Conservation (phyloP, 2,113 vertebrate species). For the Eubucco bourcierii region DNA sequence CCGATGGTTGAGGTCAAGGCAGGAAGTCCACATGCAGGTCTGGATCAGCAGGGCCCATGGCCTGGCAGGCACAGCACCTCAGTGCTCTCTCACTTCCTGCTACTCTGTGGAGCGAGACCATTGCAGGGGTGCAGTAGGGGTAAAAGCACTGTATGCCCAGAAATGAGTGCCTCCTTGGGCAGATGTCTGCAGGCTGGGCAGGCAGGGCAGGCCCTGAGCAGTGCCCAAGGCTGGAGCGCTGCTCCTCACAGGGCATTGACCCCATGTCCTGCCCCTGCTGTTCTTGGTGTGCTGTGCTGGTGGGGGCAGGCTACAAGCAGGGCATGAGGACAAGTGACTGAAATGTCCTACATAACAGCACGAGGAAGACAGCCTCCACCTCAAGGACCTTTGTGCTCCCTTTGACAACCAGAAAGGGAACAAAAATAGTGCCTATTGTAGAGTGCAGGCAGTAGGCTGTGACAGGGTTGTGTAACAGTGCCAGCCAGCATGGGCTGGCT, state of each 20-base stretch:
- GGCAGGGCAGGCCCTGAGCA: neutral
- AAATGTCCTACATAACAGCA: neutral
- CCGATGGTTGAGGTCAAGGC: neutral
- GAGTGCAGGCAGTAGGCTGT: neutral
- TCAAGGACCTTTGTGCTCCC: slow-evolving; percentile 3
- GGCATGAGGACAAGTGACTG: neutral
- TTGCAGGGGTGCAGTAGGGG: rapidly evolving
- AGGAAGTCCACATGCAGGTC: neutral
- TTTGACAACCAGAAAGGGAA: slow-evolving; percentile 8
- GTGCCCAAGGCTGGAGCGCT: neutral
- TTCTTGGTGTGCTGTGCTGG: neutral
- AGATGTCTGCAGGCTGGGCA: neutral
- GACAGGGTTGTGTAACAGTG: slow-evolving; percentile 2
- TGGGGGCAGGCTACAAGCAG: neutral
- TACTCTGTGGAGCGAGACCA: neutral
- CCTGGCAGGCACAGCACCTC: rapidly evolving
- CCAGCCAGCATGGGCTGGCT: neutral
- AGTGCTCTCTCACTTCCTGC: neutral
- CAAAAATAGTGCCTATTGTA: slow-evolving; percentile 54
- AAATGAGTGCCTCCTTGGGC: neutral
- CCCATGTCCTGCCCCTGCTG: neutral
- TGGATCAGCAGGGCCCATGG: neutral
- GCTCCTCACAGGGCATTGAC: neutral
- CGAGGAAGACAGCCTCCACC: neutral
- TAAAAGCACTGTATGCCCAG: neutral